phyloP scores from a whole-genome alignment of 2,888 invertebrate genomes.

The Aproaerema taeniolella region DNA sequence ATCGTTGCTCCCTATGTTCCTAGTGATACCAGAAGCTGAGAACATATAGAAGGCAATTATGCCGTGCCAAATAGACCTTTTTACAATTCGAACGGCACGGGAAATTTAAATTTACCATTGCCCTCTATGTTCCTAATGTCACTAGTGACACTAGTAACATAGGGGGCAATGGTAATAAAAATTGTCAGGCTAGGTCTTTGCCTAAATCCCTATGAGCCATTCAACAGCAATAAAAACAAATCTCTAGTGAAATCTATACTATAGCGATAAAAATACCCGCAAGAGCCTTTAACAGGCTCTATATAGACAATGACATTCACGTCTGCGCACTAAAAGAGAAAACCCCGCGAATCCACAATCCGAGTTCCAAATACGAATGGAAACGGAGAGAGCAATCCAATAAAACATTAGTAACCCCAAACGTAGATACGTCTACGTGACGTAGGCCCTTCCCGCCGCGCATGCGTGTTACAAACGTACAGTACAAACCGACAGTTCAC shows the following conservation, averaged over 20 bases:
- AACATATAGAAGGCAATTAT: no score
- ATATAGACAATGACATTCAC: slow-evolving; percentile 26
- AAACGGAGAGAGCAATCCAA: slow-evolving; percentile 67
- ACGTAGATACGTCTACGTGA: slow-evolving; percentile 73
- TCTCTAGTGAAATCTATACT: background rate
- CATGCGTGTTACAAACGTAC: slow-evolving; percentile 61
- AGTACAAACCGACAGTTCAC: slow-evolving; percentile 71
- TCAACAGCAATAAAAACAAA: background rate
- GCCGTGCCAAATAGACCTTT: no score
- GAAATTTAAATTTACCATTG: no score
- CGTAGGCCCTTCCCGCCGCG: slow-evolving; percentile 61
- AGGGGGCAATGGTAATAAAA: no score
- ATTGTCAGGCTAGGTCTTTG: no score
- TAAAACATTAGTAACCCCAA: slow-evolving; percentile 68
- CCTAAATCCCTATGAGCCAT: background rate
- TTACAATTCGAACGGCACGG: no score
- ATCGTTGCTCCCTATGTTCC: no score
- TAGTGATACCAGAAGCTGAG: no score
- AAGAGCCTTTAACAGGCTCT: slow-evolving; percentile 1
- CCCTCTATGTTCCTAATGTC: no score
- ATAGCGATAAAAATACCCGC: background rate
- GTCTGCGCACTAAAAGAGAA: slow-evolving; percentile 54
- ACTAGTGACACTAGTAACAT: no score
- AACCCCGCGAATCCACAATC: slow-evolving; percentile 57
- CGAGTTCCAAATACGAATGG: slow-evolving; percentile 65